Conservation (phyloP, 2,113 vertebrate species). For the Xenopus borealis region DNA sequence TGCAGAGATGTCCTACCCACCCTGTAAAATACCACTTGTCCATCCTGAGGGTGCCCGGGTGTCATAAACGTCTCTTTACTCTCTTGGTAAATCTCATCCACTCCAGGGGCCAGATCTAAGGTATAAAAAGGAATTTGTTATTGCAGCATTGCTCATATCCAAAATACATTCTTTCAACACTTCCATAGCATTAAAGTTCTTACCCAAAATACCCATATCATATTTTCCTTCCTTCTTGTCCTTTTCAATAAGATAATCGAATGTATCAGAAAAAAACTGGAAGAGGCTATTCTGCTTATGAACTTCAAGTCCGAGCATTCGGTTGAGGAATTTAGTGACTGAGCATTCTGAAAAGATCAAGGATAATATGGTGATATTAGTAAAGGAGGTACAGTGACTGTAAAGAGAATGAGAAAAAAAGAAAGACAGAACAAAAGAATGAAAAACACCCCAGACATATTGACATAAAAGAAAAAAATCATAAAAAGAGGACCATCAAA, state of each 20-base stretch:
- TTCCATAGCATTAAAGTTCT: slow-evolving; percentile 12
- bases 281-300: slow-evolving; percentile 95
- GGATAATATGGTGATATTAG: too few relatives aligned
- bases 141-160: too few relatives aligned
- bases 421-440: too few relatives aligned
- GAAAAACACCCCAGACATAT: too few relatives aligned
- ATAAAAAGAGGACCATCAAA: too few relatives aligned
- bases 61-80: slow-evolving; percentile 88
- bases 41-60: slow-evolving; percentile 88
- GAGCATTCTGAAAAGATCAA: slow-evolving; percentile 76
- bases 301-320: slow-evolving; percentile 94
- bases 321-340: slow-evolving; percentile 96
- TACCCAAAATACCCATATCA: slow-evolving; percentile 97
- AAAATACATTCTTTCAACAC: too few relatives aligned
- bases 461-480: too few relatives aligned
- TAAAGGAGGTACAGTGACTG: too few relatives aligned
- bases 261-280: slow-evolving; percentile 96
- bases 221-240: slow-evolving; percentile 98
- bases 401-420: too few relatives aligned
- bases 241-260: slow-evolving; percentile 89
- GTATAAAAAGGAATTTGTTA: neutral
- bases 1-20: slow-evolving; percentile 55
- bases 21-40: slow-evolving; percentile 94
- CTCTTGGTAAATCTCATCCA: slow-evolving; percentile 95
- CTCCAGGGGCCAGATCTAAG: slow-evolving; percentile 89